Evolutionary conservation across 2,797 vertebrate species (phyloP).

Genomic region (Phataginus tetradactyla): DNA sequence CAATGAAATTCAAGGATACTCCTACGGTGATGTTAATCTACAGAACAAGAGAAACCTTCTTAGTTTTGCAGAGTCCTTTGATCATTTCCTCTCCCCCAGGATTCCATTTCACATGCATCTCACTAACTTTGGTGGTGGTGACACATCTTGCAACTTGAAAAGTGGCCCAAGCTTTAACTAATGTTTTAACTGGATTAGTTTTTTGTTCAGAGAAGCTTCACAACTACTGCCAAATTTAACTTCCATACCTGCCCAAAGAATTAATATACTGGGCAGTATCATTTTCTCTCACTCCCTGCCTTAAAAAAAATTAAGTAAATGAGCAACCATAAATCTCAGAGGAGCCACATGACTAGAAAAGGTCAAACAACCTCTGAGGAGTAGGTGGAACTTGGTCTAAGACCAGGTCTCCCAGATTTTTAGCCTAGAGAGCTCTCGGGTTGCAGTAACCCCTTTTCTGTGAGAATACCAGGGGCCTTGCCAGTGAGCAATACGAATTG

Average conservation of each 20-base stretch:
- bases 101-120: constrained; percentile 30
- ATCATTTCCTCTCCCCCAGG: constrained; percentile 19
- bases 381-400: neutral
- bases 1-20: constrained; percentile 69
- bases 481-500: neutral
- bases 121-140: neutral
- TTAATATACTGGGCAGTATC: constrained; percentile 2
- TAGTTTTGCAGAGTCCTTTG: constrained; percentile 54
- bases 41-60: constrained; percentile 47
- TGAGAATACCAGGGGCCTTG: neutral
- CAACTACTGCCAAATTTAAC: constrained; percentile 43
- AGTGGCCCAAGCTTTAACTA: neutral
- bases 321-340: constrained; percentile 28
- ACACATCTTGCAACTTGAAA: constrained; percentile 49
- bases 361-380: constrained; percentile 13
- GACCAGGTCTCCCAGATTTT: neutral
- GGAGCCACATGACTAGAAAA: neutral
- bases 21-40: constrained; percentile 12
- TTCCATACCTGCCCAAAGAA: constrained; percentile 17
- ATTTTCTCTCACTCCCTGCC: neutral
- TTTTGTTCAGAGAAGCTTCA: constrained; percentile 13
- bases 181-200: constrained; percentile 49
- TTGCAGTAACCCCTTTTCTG: neutral
- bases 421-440: neutral
- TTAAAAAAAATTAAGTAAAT: constrained; percentile 23